phyloP scores from a whole-genome alignment of 2,113 vertebrate species.

The Erythrocebus patas region DNA sequence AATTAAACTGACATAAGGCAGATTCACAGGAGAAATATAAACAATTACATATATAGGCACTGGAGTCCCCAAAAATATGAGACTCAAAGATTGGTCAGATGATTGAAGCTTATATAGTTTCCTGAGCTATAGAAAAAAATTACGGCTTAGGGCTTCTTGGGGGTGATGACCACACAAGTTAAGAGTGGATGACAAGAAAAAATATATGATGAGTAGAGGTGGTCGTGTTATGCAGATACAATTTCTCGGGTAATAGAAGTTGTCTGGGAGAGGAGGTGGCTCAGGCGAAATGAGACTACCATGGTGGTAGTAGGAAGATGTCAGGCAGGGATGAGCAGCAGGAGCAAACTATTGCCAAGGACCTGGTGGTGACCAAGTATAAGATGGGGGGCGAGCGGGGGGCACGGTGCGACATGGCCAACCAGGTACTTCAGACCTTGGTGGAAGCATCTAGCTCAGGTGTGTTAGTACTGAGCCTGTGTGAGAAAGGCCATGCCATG shows the following conservation, averaged over 20 bases:
- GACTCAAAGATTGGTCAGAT: background rate
- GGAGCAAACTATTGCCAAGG: no score
- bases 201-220: background rate
- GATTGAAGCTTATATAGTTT: background rate
- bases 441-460: conserved; percentile 88
- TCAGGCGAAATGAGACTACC: no score
- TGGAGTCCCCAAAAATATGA: background rate
- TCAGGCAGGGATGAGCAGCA: no score
- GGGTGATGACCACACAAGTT: background rate
- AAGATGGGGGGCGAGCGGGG: no score
- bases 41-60: background rate
- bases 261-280: no score
- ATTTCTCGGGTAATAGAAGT: background rate
- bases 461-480: conserved; percentile 91
- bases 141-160: background rate
- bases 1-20: background rate
- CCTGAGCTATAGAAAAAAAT: background rate
- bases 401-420: rapidly evolving
- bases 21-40: background rate
- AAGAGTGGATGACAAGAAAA: background rate
- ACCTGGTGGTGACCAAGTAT: no score
- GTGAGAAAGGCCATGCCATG: conserved; percentile 93
- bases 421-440: conserved; percentile 87
- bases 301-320: no score
- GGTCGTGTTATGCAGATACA: background rate